Base-by-base conservation (phyloP, 2,888 invertebrate species). In the Amphiduros pacificus region DNA sequence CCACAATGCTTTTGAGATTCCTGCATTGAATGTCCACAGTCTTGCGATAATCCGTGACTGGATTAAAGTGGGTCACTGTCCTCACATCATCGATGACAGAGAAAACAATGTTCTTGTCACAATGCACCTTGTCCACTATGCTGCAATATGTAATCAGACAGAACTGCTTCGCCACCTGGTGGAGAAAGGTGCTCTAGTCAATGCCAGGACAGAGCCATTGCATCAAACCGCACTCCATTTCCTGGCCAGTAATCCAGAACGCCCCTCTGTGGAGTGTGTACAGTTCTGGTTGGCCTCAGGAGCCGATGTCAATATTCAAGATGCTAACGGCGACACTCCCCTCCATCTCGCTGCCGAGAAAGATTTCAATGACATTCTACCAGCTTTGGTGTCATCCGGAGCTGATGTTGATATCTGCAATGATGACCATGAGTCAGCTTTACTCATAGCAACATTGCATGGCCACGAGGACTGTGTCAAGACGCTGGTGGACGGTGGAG, bases 101-200 rank as follows among this genome's bases (percentile, higher is more conserved):
- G 2, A 55, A 2, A 11, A 40, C 6, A 3, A 36, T 6, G 5
- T 24, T 17, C 14, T 55, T 6, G 3, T n/a, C 6, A 31, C 40
- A 4, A 52, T 60, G 20, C 53, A 51, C 54, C 53, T 60, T 14
- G 22, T 60, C 17, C 60, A 60, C 44, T 40, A 41, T 5, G 60
- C 48, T 2, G 53, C 53, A 2, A 41, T n/a, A 24, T 51, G 54
- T n/a, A 54, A 54, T n/a, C 60, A 40, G 29, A 29, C 54, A 2
- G 22, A 14, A 6, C 54, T 60, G 27, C 29, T 60, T 14, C n/a
- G 54, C 2, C n/a, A 40, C 29, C 29, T 60, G 24, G 53, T 60
- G 20, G 53, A 53, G 20, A 14, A 26, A 5, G 60, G 60, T 4
- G 36, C 28, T n/a, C 41, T 54, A 26, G 53, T 48, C 1, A 53